A percentile compares a stretch with the other conserved stretches of the same genome.
phyloP scores from a whole-genome alignment of 2,797 vertebrate species.

The Mallotus villosus region DNA sequence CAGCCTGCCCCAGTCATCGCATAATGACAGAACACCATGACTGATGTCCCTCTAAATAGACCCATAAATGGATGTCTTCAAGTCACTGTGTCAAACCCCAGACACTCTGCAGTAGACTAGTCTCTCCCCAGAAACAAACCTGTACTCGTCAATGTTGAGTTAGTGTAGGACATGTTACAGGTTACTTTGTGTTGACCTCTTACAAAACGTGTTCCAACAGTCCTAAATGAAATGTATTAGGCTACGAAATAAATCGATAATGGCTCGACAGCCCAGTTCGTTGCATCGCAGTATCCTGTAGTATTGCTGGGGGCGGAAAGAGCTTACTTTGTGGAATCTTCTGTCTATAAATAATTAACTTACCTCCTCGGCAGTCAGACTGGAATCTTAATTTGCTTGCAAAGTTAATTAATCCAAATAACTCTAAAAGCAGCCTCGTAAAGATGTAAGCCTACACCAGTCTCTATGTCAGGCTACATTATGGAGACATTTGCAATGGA shows the following conservation, averaged over 20 bases:
- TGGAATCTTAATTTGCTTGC: slow-evolving; percentile 67
- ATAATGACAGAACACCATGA: no score
- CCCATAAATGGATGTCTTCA: neutral
- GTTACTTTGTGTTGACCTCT: neutral
- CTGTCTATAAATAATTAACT: slow-evolving; percentile 57
- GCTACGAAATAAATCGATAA: neutral
- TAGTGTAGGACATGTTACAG: neutral
- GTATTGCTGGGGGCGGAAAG: slow-evolving; percentile 23
- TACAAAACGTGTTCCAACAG: neutral
- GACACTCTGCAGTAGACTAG: neutral
- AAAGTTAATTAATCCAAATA: slow-evolving; percentile 72
- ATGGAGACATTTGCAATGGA: slow-evolving; percentile 64
- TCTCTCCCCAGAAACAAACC: neutral
- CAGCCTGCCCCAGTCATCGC: no score
- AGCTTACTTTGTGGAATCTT: slow-evolving; percentile 46
- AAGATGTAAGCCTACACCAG: slow-evolving; percentile 41
- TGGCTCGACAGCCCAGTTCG: neutral
- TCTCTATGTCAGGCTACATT: slow-evolving; percentile 47
- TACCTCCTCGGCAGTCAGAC: slow-evolving; percentile 54
- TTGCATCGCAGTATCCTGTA: neutral
- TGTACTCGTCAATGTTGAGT: no score
- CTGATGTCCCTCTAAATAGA: neutral
- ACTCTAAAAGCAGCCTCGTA: slow-evolving; percentile 65
- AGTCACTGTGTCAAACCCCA: neutral
- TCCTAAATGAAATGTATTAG: neutral